Base-by-base conservation (phyloP, 2,113 vertebrate genomes). In the Aldabrachelys gigantea region DNA sequence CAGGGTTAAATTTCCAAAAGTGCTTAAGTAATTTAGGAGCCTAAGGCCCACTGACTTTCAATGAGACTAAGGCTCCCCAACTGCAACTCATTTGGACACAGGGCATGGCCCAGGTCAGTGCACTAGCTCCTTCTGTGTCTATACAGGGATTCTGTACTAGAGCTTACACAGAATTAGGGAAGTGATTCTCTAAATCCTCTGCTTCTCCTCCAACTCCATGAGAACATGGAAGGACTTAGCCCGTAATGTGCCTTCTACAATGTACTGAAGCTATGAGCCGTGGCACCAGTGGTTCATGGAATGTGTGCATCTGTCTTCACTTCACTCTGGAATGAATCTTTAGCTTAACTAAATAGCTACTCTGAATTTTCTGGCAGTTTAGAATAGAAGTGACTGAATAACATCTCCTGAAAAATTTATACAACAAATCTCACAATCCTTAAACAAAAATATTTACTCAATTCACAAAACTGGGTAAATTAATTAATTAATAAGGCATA, bases 31-130 rank as follows among this genome's bases (percentile, higher is more conserved):
- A 65, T 65, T 21, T 38, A 69, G 38, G 84, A 96, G 96, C 96
- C 96, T 91, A 97, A 95, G 89, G 95, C 82, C 89, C 94, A 96
- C 95, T 95, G 96, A 93, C 82, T 94, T 95, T 94, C 87, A 90
- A 89, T 2, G 4, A 95, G 87, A 78, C 86, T 96, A 90, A 94
- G 72, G 96, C 91, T 89, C 89, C 83, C 80, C 92, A 89, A 80
- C 87, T 91, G 69, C 6, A 76, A 72, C 62, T 94, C 90, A 76
- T 62, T n/a, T 0, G 13, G 87, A 94, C 41, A 84, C 59, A 38
- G 6, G 16, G 81, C 89, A 88, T 31, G 82, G 22, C 65, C 92
- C 87, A 82, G 19, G 75, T 91, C 89, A 80, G 38, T 24, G 4
- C 38, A 92, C 16, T 22, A 87, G 25, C 41, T 85, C 81, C 53